Base-by-base conservation (phyloP, 1,140 invertebrate species). In the Papilio glaucus region DNA sequence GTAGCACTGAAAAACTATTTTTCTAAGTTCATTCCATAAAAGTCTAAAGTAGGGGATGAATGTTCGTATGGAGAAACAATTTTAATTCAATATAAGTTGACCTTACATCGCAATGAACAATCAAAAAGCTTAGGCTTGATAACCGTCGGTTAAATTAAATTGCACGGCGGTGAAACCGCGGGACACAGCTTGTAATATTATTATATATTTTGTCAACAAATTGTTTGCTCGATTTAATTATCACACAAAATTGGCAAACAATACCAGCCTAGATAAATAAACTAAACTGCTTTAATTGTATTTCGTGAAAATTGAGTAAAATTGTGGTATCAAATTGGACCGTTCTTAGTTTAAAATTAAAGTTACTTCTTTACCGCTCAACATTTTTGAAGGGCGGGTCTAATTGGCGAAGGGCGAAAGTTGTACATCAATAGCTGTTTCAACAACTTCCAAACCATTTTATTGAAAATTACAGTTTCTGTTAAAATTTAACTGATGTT, bases 371-470 rank as follows among this genome's bases (percentile, higher is more conserved):
- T 53, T 53, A 15, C 8, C 49, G 49, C 49, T 53, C 21, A 53
- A 26, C 49, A 18, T 53, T 53, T 53, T 24, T 26, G 49, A 53
- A 53, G 21, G 49, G 49, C 49, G 49, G 49, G 18, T 53, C 49
- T 53, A 53, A 53, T 53, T 53, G 49, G 49, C 49, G 21, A 53
- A 53, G 45, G 45, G 45, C 45, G 18, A 53, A 53, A 53, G 45
- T 53, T 24, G 18, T 53, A 53, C 21, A 53, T 53, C 45, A 53
- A 53, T 53, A 53, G 45, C 45, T 53, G 13, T 21, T 53, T 53
- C 45, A 53, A 53, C 45, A 53, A 53, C 45, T 53, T 53, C 18
- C 18, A 53, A 53, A 53, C 45, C 45, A 21, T 18, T 53, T 53
- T 53, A 53, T 53, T 53, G 18, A 24, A 53, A 21, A 33, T 33